phyloP scores from a whole-genome alignment of 1,140 invertebrate species.

The Gyrodactylus bullatarudis region DNA sequence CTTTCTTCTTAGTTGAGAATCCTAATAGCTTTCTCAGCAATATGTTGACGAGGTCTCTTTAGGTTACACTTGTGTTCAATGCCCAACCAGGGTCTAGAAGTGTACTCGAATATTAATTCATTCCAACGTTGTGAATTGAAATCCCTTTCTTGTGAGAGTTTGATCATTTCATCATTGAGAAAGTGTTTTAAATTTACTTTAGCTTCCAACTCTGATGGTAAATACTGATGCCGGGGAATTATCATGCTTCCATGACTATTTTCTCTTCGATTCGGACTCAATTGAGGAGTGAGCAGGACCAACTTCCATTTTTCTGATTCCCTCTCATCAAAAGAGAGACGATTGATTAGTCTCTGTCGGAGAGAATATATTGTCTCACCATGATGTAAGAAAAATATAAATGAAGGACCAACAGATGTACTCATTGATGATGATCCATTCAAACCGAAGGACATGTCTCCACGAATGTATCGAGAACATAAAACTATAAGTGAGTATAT shows the following conservation, averaged over 20 bases:
- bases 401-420: neutral
- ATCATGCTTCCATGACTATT: neutral
- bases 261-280: too few relatives aligned
- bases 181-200: neutral
- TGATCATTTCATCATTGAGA: neutral
- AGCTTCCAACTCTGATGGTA: neutral
- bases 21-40: neutral
- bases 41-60: neutral
- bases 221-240: neutral
- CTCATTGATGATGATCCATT: neutral
- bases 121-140: neutral
- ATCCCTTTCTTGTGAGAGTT: neutral
- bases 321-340: neutral
- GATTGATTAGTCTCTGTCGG: neutral
- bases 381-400: neutral
- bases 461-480: neutral
- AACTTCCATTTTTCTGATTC: neutral
- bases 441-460: neutral
- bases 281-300: neutral
- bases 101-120: neutral
- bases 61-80: neutral
- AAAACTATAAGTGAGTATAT: neutral
- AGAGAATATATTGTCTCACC: neutral
- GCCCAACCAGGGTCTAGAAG: neutral
- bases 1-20: neutral